These are phyloP conservation scores for Penaeus japonicus DNA, from an alignment of 1,140 invertebrate genomes.

Conservation along the genomic window DNA sequence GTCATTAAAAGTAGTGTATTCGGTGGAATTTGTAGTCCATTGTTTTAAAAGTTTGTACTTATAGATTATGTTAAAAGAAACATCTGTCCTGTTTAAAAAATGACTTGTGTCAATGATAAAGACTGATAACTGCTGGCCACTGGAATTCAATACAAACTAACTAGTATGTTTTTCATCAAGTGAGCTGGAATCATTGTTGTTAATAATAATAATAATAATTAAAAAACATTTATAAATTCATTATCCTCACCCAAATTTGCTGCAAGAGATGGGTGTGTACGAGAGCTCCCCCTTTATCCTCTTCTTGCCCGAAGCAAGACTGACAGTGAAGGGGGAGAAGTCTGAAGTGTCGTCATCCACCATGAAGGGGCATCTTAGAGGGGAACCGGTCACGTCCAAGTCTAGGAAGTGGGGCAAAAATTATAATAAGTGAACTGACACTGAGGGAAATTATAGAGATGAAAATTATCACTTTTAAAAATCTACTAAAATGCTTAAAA, in stretches of 20 bases:
- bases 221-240: no score
- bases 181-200: no score
- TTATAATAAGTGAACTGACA: neutral
- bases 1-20: no score
- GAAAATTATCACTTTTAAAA: neutral
- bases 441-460: neutral
- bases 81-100: no score
- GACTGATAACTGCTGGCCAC: neutral
- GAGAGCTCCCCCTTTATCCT: neutral
- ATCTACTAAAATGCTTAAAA: neutral
- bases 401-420: neutral
- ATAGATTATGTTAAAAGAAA: no score
- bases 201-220: neutral
- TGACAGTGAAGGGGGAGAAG: conserved; percentile 24
- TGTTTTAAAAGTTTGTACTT: no score
- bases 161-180: no score
- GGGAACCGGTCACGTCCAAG: conserved; percentile 31
- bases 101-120: no score
- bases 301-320: neutral
- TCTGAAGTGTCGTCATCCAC: neutral
- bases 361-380: conserved; percentile 30
- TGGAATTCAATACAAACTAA: neutral
- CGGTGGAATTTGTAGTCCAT: no score
- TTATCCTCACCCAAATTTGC: neutral
- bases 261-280: neutral